Conservation (phyloP, 2,113 vertebrate genomes). For the Suncus etruscus region DNA sequence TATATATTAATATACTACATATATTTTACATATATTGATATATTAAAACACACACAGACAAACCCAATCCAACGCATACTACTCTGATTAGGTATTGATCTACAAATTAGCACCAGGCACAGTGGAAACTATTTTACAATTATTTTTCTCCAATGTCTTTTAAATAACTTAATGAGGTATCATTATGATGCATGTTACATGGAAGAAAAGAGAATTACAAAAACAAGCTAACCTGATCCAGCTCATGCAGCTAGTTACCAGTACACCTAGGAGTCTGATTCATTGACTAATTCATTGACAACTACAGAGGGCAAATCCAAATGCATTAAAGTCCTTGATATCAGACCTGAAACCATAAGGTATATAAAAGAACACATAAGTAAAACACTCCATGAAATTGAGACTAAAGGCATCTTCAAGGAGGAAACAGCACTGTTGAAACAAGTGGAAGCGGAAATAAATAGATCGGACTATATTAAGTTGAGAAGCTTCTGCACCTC, state of each 20-base stretch:
- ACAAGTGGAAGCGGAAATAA: no score
- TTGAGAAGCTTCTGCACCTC: no score
- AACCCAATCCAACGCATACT: background rate
- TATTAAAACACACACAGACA: background rate
- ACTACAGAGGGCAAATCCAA: background rate
- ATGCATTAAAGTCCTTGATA: no score
- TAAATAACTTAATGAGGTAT: background rate
- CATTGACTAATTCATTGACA: background rate
- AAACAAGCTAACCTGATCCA: background rate
- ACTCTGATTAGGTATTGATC: background rate
- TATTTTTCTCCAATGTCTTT: background rate
- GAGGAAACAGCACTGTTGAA: no score
- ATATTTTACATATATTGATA: no score
- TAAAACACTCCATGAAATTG: no score
- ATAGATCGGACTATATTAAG: no score
- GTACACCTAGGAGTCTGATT: background rate
- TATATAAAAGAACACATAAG: no score
- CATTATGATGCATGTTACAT: background rate
- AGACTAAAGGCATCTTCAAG: no score
- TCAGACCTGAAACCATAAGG: no score
- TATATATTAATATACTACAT: no score
- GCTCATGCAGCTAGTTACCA: background rate
- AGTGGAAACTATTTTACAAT: background rate
- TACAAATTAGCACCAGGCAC: background rate
- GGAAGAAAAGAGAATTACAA: background rate